Evolutionary conservation across 2,113 vertebrate genomes (phyloP).

Genomic region (Apaloderma vittatum): DNA sequence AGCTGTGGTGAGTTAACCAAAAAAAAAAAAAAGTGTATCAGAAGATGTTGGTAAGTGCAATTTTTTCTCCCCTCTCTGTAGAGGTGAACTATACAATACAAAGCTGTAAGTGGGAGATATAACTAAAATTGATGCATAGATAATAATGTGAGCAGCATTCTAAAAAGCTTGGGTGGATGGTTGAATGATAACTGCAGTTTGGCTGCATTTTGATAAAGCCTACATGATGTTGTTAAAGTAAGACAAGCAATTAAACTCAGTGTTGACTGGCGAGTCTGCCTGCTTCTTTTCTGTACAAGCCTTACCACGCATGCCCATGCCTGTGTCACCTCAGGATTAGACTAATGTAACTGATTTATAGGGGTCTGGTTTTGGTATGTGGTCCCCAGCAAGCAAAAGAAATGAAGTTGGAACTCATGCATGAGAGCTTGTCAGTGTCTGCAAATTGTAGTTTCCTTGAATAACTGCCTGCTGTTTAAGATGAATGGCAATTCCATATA

Average conservation of each 20-base stretch:
- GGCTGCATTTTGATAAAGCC: neutral
- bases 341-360: slow-evolving; percentile 38
- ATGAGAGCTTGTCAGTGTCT: slow-evolving; percentile 61
- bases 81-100: neutral
- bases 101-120: neutral
- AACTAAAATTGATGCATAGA: neutral
- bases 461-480: slow-evolving; percentile 62
- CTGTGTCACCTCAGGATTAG: slow-evolving; percentile 16
- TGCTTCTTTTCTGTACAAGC: neutral
- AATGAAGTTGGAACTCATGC: slow-evolving; percentile 61
- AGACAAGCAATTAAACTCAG: neutral
- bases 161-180: neutral
- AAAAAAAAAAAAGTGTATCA: neutral
- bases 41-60: neutral
- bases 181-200: neutral
- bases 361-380: slow-evolving; percentile 29
- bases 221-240: neutral
- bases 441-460: slow-evolving; percentile 62
- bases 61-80: neutral
- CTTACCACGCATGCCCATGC: neutral
- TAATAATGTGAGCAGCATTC: neutral
- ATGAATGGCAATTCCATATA: slow-evolving; percentile 69
- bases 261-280: neutral
- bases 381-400: slow-evolving; percentile 45
- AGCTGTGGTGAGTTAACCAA: neutral